Base-by-base conservation (phyloP, 2,888 invertebrate genomes). In the Rhagonycha fulva region DNA sequence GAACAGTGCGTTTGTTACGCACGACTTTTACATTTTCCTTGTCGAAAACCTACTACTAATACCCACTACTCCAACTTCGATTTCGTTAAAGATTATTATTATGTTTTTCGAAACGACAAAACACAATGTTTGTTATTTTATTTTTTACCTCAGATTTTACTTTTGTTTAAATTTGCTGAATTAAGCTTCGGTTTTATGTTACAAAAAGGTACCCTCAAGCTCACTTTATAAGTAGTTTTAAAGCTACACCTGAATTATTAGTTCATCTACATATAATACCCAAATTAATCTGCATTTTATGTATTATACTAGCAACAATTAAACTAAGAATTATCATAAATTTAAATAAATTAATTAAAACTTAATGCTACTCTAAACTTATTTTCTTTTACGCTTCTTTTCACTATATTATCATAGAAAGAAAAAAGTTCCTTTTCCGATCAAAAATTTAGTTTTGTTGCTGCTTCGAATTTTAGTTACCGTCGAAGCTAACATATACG, bases 1-100 rank as follows among this genome's bases (percentile, higher is more conserved):
- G 62, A 72, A 68, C 60, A 61, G 75, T 67, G 67, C 61, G 71
- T 75, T 75, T 67, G 75, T 71, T 75, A 75, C 75, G 75, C 75
- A 75, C 47, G 61, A 71, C 47, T 74, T 74, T 32, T 32, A 32
- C 32, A 32, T 32, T 32, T 32, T 32, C 32, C 12, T 12, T 32
- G 32, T 12, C 32, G 32, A 32, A 32, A 32, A 32, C 12, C 32
- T 32, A 32, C 32, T 32, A 32, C 32, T 32, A 32, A 32, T 32
- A 32, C 32, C 32, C 12, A 32, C 32, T 32, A 32, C 12, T 32
- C 32, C 32, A 12, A 32, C 32, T 12, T 32, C 32, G 32, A 32
- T 32, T 32, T 32, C 32, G 32, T 32, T 32, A 32, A 32, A 32
- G 32, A 32, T 32, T 32, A 32, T 32, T 32, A 32, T 32, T 32